phyloP scores from a whole-genome alignment of 2,797 vertebrate species.

The Mallotus villosus region DNA sequence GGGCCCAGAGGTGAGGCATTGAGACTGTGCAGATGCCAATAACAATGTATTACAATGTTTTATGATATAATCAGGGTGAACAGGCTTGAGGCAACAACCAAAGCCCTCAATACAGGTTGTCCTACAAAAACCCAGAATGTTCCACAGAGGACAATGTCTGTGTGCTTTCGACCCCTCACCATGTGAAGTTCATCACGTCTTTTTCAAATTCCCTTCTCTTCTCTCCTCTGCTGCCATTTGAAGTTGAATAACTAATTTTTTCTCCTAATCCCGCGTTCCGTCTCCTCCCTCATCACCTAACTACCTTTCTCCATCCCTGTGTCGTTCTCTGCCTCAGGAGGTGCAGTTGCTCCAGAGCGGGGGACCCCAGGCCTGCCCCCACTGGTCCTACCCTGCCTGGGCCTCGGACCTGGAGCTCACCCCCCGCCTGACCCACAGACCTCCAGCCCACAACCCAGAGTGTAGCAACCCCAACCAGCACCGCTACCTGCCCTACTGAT shows the following conservation, averaged over 20 bases:
- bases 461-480: neutral
- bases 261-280: neutral
- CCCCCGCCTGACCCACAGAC: neutral
- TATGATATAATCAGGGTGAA: no score
- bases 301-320: neutral
- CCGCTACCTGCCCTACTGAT: constrained; percentile 7
- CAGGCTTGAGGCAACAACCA: no score
- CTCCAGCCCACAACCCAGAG: neutral
- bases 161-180: neutral
- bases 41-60: no score
- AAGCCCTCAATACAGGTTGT: no score
- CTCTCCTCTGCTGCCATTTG: no score
- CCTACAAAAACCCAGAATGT: no score
- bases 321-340: neutral
- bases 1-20: constrained; percentile 10
- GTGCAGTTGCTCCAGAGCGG: constrained; percentile 4
- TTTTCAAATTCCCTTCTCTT: no score
- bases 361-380: neutral
- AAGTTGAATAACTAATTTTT: neutral
- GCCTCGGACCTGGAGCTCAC: neutral
- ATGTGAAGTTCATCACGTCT: no score
- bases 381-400: constrained; percentile 5
- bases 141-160: neutral
- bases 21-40: no score
- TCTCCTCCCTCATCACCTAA: neutral